A percentile compares a stretch with the other conserved stretches of the same genome.
Conservation (phyloP, 2,888 invertebrate species). For the Siphlonurus alternatus region DNA sequence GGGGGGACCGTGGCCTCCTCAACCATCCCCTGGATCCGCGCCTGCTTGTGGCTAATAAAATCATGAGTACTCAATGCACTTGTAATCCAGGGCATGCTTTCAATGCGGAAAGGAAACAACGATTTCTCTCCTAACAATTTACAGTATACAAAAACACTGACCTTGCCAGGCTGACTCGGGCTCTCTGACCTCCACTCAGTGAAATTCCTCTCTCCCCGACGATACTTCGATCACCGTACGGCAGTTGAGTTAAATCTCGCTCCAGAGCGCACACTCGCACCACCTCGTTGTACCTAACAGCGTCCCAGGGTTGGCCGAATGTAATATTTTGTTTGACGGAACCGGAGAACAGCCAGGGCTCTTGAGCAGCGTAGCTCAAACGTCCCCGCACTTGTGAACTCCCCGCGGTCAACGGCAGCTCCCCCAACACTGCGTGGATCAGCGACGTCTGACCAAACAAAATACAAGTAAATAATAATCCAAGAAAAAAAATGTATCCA, state of each 20-base stretch:
- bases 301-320: slow-evolving; percentile 30
- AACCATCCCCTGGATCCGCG: too few species aligned
- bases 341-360: slow-evolving; percentile 28
- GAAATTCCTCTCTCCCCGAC: slow-evolving; percentile 77
- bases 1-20: too few species aligned
- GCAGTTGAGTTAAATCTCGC: slow-evolving; percentile 55
- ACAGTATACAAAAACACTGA: slow-evolving; percentile 14
- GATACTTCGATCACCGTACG: slow-evolving; percentile 67
- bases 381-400: not conserved
- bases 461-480: too few species aligned
- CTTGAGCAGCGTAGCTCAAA: slow-evolving; percentile 13
- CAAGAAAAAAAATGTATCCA: too few species aligned
- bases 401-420: not conserved
- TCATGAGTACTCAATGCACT: too few species aligned
- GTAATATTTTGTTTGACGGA: slow-evolving; percentile 34
- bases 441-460: not conserved
- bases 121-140: too few species aligned
- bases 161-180: slow-evolving; percentile 39
- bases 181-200: slow-evolving; percentile 78
- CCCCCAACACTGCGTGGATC: not conserved
- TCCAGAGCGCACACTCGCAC: slow-evolving; percentile 38
- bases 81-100: too few species aligned
- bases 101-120: too few species aligned
- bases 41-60: too few species aligned
- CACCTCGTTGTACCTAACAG: slow-evolving; percentile 24